These are phyloP conservation scores for Pherbina coryleti DNA, from an alignment of 2,888 invertebrate species.

Conservation along the genomic window DNA sequence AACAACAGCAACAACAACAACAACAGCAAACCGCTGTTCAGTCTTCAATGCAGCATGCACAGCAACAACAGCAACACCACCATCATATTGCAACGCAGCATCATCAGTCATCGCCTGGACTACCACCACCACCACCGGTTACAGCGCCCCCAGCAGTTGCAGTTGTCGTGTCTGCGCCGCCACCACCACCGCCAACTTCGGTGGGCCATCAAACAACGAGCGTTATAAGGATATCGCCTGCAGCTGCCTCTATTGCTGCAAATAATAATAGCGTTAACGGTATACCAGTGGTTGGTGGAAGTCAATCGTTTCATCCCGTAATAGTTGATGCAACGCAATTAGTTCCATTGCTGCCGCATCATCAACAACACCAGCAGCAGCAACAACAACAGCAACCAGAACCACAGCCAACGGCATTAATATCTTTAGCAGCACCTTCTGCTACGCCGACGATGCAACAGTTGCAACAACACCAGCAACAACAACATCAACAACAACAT, in stretches of 20 bases:
- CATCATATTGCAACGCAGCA: constrained; percentile 24
- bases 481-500: constrained; percentile 57
- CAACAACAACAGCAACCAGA: constrained; percentile 58
- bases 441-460: constrained; percentile 65
- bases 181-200: constrained; percentile 56
- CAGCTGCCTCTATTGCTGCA: constrained; percentile 67
- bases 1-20: constrained; percentile 55
- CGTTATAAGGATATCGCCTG: constrained; percentile 87
- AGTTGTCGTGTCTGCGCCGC: constrained; percentile 34
- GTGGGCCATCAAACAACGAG: constrained; percentile 79
- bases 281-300: constrained; percentile 31
- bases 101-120: constrained; percentile 44
- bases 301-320: constrained; percentile 74
- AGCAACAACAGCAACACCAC: constrained; percentile 41
- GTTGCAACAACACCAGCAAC: constrained; percentile 72
- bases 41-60: constrained; percentile 51
- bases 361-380: constrained; percentile 50
- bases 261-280: constrained; percentile 30
- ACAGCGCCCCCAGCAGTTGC: constrained; percentile 40
- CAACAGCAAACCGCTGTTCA: constrained; percentile 51
- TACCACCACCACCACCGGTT: constrained; percentile 47
- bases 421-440: not conserved
- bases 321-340: constrained; percentile 87
- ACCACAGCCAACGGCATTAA: constrained; percentile 20
- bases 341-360: constrained; percentile 78